phyloP scores from a whole-genome alignment of 2,888 invertebrate genomes.

The Dasysyrphus tricinctus region DNA sequence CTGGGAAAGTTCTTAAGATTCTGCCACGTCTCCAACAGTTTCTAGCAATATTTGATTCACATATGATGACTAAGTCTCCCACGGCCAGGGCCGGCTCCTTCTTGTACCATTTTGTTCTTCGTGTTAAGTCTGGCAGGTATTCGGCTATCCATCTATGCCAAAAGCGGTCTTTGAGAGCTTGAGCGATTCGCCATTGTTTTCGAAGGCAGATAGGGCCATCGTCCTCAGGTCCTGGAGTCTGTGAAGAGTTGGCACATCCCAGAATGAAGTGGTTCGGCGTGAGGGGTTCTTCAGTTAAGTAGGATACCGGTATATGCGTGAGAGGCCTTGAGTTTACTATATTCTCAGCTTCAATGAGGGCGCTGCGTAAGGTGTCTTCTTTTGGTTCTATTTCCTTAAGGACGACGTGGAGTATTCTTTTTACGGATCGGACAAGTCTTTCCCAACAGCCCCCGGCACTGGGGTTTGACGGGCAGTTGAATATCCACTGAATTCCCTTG shows the following conservation, averaged over 20 bases:
- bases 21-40: too few relatives aligned
- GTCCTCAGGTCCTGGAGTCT: neutral
- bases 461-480: constrained; percentile 42
- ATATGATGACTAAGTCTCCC: too few relatives aligned
- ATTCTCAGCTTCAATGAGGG: neutral
- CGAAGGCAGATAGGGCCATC: too few relatives aligned
- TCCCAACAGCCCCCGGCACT: constrained; percentile 75
- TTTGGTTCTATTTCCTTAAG: neutral
- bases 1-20: too few relatives aligned
- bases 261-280: neutral
- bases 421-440: constrained; percentile 69
- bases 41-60: too few relatives aligned
- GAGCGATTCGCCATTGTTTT: too few relatives aligned
- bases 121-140: too few relatives aligned
- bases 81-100: too few relatives aligned
- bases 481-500: constrained; percentile 47
- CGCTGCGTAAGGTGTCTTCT: neutral
- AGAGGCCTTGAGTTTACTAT: neutral
- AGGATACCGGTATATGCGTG: neutral
- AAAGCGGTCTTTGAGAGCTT: too few relatives aligned
- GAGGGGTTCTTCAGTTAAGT: neutral
- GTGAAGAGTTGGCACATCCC: neutral
- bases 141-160: too few relatives aligned
- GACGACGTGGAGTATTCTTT: constrained; percentile 37
- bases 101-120: too few relatives aligned